These are phyloP conservation scores for Phyllostomus hastatus DNA, from an alignment of 2,113 vertebrate species.

Conservation along the genomic window DNA sequence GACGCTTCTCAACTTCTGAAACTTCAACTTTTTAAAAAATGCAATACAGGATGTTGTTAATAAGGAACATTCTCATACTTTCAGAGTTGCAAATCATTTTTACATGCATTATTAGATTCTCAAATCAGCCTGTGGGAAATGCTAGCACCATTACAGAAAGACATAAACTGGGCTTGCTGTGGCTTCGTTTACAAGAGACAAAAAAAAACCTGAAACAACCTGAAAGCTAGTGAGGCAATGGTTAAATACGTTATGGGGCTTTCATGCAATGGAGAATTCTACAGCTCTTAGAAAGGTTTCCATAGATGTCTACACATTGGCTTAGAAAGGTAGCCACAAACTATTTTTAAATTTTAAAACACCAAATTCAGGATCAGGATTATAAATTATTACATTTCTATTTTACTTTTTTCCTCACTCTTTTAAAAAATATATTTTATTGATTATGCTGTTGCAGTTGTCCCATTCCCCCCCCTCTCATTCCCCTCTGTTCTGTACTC, in stretches of 20 bases:
- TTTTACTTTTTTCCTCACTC: background rate
- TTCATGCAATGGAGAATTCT: background rate
- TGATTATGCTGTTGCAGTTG: too few relatives aligned
- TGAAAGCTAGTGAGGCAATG: background rate
- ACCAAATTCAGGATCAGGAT: background rate
- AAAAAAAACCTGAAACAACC: background rate
- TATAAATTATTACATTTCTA: background rate
- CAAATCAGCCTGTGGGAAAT: background rate
- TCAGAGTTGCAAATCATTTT: constrained; percentile 21
- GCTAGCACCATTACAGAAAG: background rate
- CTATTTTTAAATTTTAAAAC: background rate
- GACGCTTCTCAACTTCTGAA: background rate
- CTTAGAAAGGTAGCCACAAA: background rate
- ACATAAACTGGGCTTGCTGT: background rate
- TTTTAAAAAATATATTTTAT: background rate
- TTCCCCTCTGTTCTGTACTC: too few relatives aligned
- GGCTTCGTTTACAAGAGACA: background rate
- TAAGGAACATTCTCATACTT: background rate
- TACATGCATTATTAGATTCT: background rate
- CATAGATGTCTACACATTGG: background rate
- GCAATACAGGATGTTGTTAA: background rate
- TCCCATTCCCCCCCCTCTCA: too few relatives aligned
- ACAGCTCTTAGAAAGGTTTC: background rate
- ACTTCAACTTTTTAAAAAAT: background rate
- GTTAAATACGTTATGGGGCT: background rate